A percentile compares a stretch with the other conserved stretches of the same genome.
Evolutionary conservation across 1,140 invertebrate genomes (phyloP).

Genomic region (Lasioglossum baleicum): DNA sequence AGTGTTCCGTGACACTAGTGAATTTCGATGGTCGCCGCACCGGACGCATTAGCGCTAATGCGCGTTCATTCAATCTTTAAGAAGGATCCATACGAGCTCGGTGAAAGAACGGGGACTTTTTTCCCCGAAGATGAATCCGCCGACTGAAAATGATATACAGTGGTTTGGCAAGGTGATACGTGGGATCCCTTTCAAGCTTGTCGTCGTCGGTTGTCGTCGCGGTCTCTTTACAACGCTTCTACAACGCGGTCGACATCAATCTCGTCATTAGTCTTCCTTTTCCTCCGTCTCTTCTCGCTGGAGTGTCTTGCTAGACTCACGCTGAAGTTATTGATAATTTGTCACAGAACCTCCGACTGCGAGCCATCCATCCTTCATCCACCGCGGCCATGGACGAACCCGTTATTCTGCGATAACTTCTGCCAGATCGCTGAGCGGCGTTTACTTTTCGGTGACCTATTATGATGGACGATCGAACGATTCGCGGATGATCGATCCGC

Average conservation of each 20-base stretch:
- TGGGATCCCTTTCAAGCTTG: constrained; percentile 48
- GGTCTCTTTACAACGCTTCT: constrained; percentile 58
- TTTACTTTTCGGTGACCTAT: constrained; percentile 40
- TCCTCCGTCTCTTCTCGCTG: constrained; percentile 61
- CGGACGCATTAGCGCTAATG: not conserved
- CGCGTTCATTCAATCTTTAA: not conserved
- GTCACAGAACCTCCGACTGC: constrained; percentile 63
- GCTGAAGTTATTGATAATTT: constrained; percentile 70
- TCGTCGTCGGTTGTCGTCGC: constrained; percentile 52
- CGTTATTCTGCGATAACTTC: constrained; percentile 53
- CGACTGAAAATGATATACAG: constrained; percentile 44
- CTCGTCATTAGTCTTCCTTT: constrained; percentile 71
- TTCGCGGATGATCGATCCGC: not conserved
- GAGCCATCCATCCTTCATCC: constrained; percentile 58
- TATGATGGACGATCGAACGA: constrained; percentile 44
- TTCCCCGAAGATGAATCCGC: not conserved
- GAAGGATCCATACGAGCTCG: too few relatives aligned
- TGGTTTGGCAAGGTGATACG: constrained; percentile 46
- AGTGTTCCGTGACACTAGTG: too few relatives aligned
- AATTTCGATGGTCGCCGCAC: too few relatives aligned
- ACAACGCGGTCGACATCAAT: constrained; percentile 59
- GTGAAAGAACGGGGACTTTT: not conserved
- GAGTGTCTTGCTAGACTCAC: constrained; percentile 59
- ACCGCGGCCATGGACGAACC: constrained; percentile 24
- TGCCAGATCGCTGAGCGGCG: constrained; percentile 33